Percentiles rank a stretch among this genome's conserved stretches.
Evolutionary conservation across 2,888 invertebrate species (phyloP).

Genomic region (Xestia ashworthii): DNA sequence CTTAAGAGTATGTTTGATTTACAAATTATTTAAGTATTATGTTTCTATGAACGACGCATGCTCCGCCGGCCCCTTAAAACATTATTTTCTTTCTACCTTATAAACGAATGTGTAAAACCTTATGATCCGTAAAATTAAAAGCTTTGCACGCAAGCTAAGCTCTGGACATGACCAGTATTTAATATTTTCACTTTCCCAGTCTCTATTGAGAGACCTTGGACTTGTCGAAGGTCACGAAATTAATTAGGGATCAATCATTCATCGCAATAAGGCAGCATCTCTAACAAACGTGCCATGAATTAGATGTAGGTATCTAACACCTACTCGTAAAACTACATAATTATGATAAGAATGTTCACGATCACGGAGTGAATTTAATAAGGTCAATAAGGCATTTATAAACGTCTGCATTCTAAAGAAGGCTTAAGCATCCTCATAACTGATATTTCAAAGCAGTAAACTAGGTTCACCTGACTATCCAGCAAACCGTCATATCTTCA

Average conservation of each 20-base stretch:
- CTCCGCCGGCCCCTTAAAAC: no score
- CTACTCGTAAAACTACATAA: background rate
- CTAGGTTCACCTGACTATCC: background rate
- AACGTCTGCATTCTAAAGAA: background rate
- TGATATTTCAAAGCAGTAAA: background rate
- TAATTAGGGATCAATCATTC: conserved; percentile 33
- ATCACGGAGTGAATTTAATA: background rate
- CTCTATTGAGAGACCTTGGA: background rate
- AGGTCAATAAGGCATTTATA: no score
- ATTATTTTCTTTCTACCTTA: background rate
- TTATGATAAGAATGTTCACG: background rate
- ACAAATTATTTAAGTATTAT: no score
- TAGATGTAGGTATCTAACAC: background rate
- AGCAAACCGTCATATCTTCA: background rate
- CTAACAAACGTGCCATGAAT: conserved; percentile 38
- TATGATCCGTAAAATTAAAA: background rate
- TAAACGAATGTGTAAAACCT: background rate
- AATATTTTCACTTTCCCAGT: conserved; percentile 1
- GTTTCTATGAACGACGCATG: no score
- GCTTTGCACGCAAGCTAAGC: background rate
- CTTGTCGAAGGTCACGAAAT: conserved; percentile 12
- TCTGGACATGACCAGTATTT: conserved; percentile 3
- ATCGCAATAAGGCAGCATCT: conserved; percentile 5
- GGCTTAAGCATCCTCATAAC: background rate
- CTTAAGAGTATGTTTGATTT: no score